These are phyloP conservation scores for Channa striata DNA, from an alignment of 2,797 vertebrate genomes.

Conservation along the genomic window DNA sequence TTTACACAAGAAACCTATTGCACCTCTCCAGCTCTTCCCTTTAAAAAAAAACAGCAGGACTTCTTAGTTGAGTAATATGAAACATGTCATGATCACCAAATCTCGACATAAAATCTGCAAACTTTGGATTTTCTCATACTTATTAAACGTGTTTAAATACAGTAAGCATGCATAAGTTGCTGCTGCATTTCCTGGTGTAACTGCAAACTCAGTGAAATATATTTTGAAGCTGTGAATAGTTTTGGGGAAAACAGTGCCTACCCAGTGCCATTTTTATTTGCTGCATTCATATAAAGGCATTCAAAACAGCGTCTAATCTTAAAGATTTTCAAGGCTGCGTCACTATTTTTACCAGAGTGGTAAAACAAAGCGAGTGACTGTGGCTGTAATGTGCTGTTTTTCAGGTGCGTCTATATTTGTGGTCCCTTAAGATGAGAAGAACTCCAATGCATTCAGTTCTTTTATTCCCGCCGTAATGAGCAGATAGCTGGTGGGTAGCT, in stretches of 20 bases:
- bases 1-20: slow-evolving; percentile 23
- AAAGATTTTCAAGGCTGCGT: slow-evolving; percentile 17
- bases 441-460: slow-evolving; percentile 60
- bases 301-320: slow-evolving; percentile 16
- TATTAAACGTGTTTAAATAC: slow-evolving; percentile 34
- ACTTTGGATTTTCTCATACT: slow-evolving; percentile 30
- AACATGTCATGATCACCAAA: no score
- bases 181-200: slow-evolving; percentile 56
- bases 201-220: slow-evolving; percentile 64
- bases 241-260: slow-evolving; percentile 36
- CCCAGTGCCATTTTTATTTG: slow-evolving; percentile 7
- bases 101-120: slow-evolving; percentile 52
- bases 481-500: slow-evolving; percentile 73
- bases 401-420: slow-evolving; percentile 40
- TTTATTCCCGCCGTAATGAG: slow-evolving; percentile 79
- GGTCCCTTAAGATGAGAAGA: slow-evolving; percentile 50
- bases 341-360: slow-evolving; percentile 10
- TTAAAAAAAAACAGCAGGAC: slow-evolving; percentile 25
- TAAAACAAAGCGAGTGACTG: slow-evolving; percentile 16
- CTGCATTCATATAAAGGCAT: slow-evolving; percentile 23
- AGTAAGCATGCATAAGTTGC: slow-evolving; percentile 37
- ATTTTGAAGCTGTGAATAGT: slow-evolving; percentile 45
- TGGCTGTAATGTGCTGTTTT: slow-evolving; percentile 26
- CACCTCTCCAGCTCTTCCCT: slow-evolving; percentile 14
- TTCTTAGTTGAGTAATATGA: slow-evolving; percentile 22